Evolutionary conservation across 2,113 vertebrate genomes (phyloP).

Genomic region (Recurvirostra avosetta): DNA sequence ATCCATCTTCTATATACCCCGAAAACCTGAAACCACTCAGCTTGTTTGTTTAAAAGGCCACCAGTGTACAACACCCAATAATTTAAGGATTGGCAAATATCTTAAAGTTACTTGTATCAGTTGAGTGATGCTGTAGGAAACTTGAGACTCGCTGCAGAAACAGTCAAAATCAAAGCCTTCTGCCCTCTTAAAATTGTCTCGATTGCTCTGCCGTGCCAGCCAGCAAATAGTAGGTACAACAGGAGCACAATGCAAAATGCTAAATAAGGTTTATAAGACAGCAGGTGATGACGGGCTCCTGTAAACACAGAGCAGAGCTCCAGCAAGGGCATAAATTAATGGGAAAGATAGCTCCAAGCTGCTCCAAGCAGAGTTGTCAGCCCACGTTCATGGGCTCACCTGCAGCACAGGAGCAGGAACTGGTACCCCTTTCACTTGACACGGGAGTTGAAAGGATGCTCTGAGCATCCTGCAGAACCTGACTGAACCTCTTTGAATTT

Average conservation of each 20-base stretch:
- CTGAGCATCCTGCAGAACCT: background rate
- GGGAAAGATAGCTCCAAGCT: background rate
- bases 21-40: background rate
- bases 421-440: background rate
- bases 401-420: background rate
- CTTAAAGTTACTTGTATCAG: background rate
- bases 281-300: background rate
- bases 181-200: background rate
- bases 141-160: background rate
- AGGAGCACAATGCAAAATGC: background rate
- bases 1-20: background rate
- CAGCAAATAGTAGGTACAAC: background rate
- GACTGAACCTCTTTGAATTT: background rate
- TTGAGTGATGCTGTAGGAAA: background rate
- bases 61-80: background rate
- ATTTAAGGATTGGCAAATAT: background rate
- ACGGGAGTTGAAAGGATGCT: background rate
- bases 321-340: background rate
- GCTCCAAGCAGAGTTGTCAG: background rate
- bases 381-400: too few species aligned
- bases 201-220: background rate
- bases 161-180: background rate
- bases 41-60: background rate
- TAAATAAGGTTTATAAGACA: background rate
- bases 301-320: background rate